These are phyloP conservation scores for Rhopilema esculentum DNA, from an alignment of 30 jellyfish, hydroid and myxozoan species.

Conservation along the genomic window DNA sequence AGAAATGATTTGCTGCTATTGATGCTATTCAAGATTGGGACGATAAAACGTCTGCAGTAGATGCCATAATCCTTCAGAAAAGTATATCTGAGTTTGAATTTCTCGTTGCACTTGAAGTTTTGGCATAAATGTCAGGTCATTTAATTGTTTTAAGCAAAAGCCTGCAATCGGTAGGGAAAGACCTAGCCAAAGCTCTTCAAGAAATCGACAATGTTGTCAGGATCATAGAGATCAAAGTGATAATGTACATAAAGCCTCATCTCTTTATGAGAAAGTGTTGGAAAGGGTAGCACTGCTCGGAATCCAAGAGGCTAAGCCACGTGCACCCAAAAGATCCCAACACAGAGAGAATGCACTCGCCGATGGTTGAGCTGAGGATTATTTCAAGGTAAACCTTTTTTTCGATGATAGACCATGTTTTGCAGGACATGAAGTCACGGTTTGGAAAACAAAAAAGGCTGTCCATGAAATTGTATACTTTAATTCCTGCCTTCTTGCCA, in stretches of 20 bases:
- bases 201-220: neutral
- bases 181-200: neutral
- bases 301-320: slow-evolving; percentile 5
- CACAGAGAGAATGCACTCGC: neutral
- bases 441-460: too few species aligned
- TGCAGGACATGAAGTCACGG: too few species aligned
- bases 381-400: neutral
- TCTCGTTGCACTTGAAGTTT: slow-evolving; percentile 1
- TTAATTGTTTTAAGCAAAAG: neutral
- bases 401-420: too few species aligned
- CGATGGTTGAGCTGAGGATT: neutral
- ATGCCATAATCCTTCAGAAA: too few species aligned
- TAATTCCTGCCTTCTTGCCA: too few species aligned
- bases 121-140: neutral
- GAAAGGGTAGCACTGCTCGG: slow-evolving; percentile 7
- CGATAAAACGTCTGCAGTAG: too few species aligned
- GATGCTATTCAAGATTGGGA: too few species aligned
- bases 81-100: neutral
- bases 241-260: neutral
- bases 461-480: too few species aligned
- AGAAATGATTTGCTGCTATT: too few species aligned
- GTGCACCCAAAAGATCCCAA: neutral
- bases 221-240: neutral
- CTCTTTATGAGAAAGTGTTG: neutral
- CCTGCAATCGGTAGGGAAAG: neutral